phyloP scores from a whole-genome alignment of 2,797 vertebrate species.

The Coluber constrictor region DNA sequence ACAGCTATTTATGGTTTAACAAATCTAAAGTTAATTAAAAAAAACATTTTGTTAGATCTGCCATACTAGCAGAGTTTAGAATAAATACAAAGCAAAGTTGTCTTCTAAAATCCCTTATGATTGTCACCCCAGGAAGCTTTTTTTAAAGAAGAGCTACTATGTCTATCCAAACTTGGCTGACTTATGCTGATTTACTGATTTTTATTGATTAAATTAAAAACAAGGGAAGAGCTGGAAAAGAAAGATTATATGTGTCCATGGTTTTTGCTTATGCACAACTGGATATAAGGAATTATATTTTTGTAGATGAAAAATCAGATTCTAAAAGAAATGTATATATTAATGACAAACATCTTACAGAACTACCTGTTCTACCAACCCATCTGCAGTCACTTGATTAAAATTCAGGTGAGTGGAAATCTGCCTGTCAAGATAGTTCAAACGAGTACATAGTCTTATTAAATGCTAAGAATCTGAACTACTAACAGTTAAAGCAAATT shows the following conservation, averaged over 20 bases:
- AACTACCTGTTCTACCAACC: background rate
- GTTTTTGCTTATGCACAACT: background rate
- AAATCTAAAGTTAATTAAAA: background rate
- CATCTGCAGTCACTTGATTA: background rate
- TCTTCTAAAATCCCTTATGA: background rate
- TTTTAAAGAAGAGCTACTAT: background rate
- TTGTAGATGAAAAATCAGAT: background rate
- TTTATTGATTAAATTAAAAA: background rate
- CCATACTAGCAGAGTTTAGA: background rate
- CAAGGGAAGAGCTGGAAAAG: background rate
- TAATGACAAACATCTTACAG: background rate
- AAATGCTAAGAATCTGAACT: background rate
- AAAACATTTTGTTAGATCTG: background rate
- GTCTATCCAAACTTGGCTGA: background rate
- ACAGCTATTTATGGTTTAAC: background rate
- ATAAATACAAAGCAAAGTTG: background rate
- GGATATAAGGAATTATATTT: background rate
- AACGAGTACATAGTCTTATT: background rate
- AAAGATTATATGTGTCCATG: background rate
- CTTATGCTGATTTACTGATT: background rate
- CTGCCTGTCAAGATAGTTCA: background rate
- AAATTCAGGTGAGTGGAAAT: background rate
- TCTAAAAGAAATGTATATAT: background rate
- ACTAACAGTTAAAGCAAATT: background rate
- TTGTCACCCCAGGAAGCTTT: background rate